Evolutionary conservation across 2,888 invertebrate genomes (phyloP), one percentile per base, ranked within the genome.

Genomic region (Erebia epiphron): DNA sequence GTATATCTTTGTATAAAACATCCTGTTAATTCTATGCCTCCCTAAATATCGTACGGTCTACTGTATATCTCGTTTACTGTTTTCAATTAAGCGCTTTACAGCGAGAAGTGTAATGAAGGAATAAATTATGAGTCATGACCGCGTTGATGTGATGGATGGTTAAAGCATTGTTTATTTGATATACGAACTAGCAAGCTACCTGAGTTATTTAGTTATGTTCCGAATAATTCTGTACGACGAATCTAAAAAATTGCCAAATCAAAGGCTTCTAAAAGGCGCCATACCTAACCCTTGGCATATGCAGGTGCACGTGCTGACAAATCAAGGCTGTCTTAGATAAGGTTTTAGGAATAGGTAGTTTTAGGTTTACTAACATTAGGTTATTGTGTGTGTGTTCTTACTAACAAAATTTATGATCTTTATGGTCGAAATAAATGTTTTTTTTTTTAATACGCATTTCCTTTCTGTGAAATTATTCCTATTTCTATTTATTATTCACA

Each of bases 41-140:
- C 16, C 43, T 43, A 46, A 60, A 18, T 54, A 16, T 18, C 18
- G 54, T 18, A 10, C 10, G 13, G 26, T 57, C 18, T 61, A 43
- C 43, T 61, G 43, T 61, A 46, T 61, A 61, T 61, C 43, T 46
- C 43, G 43, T 61, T 61, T 61, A 61, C 61, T 18, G 61, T 43
- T 43, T 43, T 61, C 61, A 61, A 61, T 61, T 61, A 61, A 16
- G 43, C 60, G 60, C 41, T 60, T 16, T 60, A 43, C 60, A 43
- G 16, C 43, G 43, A 43, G 43, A 61, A 43, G 18, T 61, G 35
- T 60, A 61, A 61, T 61, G 61, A 46, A 43, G 11, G 61, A 61
- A 61, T 61, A 61, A 61, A 61, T 61, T 61, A 58, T 58, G 57
- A 58, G 26, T 58, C 35, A 61, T 61, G 43, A 61, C 61, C 61